Base-by-base conservation (phyloP, 2,888 invertebrate genomes). In the Dorcus hopei region DNA sequence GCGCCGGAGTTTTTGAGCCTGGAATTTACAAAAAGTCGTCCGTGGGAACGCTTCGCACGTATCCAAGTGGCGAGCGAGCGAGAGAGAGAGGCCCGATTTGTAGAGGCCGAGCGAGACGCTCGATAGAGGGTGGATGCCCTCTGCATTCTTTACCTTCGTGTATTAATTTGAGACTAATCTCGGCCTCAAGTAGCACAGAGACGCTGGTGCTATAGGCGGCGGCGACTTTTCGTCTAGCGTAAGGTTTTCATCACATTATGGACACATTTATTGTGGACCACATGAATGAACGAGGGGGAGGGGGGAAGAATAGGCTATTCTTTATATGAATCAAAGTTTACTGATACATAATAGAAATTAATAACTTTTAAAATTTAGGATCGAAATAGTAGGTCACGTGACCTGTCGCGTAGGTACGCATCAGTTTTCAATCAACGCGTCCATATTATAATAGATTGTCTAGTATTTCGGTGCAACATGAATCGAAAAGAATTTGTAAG, bases 11-110 rank as follows among this genome's bases (percentile, higher is more conserved):
- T 74, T 75, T 74, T 68, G 71, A 72, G 70, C 67, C 63, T 66
- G 73, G 76, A 75, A 76, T 76, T 73, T 72, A 75, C 74, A 72
- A 75, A 77, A 77, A 77, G 74, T 74, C 72, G 73, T 72, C 68
- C 76, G 75, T 76, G 76, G 75, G 76, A 77, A 76, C 72, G 72
- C 70, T 73, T 76, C 70, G 73, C 74, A 72, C 72, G 69, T 70
- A 68, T 66, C 67, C 65, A 58, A 59, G 61, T 60, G 52, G 52
- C 45, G 53, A 43, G 51, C 49, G 52, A 61, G 61, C 55, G 57
- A 11, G 54, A 62, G 61, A 57, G 57, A 19, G 54, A 54, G 58
- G 19, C 3, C 45, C 45, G 16, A 9, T 45, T 16, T 9, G 6
- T 7, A 5, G 45, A 33, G 26, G 26, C 6, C 5, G 26, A 61